These are phyloP conservation scores for Plectropomus leopardus DNA, from an alignment of 2,113 vertebrate species.

Conservation along the genomic window DNA sequence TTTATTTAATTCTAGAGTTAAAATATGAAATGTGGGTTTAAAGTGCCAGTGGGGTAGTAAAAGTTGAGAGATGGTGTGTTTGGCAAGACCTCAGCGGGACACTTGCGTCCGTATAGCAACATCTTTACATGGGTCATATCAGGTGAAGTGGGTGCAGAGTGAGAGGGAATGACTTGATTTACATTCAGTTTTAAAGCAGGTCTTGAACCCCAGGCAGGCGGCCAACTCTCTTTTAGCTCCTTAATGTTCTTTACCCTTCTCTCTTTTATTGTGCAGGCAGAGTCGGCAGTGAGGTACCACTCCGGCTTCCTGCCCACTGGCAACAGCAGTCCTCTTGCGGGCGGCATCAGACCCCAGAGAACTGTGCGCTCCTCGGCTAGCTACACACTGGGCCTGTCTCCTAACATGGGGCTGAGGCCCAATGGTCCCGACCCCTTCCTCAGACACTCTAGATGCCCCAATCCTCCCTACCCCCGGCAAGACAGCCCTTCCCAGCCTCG, in stretches of 20 bases:
- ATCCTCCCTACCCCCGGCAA: constrained; percentile 81
- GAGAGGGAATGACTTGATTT: constrained; percentile 61
- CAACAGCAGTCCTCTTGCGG: constrained; percentile 84
- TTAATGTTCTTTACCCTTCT: constrained; percentile 29
- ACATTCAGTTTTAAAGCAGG: constrained; percentile 63
- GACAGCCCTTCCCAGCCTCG: constrained; percentile 89
- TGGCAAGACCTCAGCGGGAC: constrained; percentile 50
- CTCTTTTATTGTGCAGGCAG: constrained; percentile 76
- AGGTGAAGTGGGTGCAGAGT: constrained; percentile 52
- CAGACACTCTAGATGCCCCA: constrained; percentile 83
- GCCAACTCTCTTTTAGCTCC: constrained; percentile 60
- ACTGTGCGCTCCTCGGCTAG: constrained; percentile 85
- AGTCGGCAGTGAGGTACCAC: constrained; percentile 82
- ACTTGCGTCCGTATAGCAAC: constrained; percentile 24
- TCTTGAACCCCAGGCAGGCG: constrained; percentile 54
- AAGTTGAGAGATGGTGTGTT: constrained; percentile 58
- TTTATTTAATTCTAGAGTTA: constrained; percentile 51
- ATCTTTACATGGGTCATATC: constrained; percentile 46
- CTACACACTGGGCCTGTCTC: constrained; percentile 86
- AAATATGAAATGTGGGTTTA: constrained; percentile 68
- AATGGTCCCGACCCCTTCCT: constrained; percentile 82
- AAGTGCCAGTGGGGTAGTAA: constrained; percentile 56
- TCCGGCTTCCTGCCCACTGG: constrained; percentile 83
- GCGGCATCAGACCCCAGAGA: constrained; percentile 79
- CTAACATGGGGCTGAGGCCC: constrained; percentile 83